Percentiles rank a stretch among this genome's conserved stretches.
Evolutionary conservation across 2,797 vertebrate genomes (phyloP).

Genomic region (Salmo trutta): DNA sequence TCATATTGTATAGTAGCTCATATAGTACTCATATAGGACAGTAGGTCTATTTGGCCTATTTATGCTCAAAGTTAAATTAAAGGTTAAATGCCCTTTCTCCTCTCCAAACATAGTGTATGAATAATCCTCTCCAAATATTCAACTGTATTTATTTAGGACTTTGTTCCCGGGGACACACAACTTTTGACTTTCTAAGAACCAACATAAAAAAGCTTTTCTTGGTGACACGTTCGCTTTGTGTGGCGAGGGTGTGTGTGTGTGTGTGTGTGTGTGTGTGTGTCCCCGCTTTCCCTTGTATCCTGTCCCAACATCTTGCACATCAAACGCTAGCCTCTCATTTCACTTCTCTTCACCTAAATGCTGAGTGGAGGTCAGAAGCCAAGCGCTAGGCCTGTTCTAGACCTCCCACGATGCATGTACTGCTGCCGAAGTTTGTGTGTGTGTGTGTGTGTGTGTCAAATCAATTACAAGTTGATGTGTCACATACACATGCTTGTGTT

Average conservation of each 20-base stretch:
- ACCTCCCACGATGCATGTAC: constrained; percentile 48
- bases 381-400: constrained; percentile 38
- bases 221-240: constrained; percentile 28
- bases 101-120: too few relatives aligned
- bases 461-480: too few relatives aligned
- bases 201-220: constrained; percentile 50
- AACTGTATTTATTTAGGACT: too few relatives aligned
- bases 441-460: too few relatives aligned
- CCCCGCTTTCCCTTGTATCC: constrained; percentile 47
- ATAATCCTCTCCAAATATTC: constrained; percentile 24
- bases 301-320: constrained; percentile 67
- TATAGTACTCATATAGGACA: too few relatives aligned
- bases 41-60: too few relatives aligned
- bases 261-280: too few relatives aligned
- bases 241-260: background rate
- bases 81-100: too few relatives aligned
- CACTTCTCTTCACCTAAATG: constrained; percentile 61
- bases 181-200: constrained; percentile 45
- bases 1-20: too few relatives aligned
- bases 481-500: too few relatives aligned
- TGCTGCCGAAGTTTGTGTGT: constrained; percentile 31
- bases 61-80: too few relatives aligned
- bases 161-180: constrained; percentile 32
- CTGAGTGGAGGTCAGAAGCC: constrained; percentile 59
- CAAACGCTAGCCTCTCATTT: constrained; percentile 63